Evolutionary conservation across 2,888 invertebrate genomes (phyloP), one percentile per base, ranked within the genome.

Genomic region (Arrhopalites spinosus): DNA sequence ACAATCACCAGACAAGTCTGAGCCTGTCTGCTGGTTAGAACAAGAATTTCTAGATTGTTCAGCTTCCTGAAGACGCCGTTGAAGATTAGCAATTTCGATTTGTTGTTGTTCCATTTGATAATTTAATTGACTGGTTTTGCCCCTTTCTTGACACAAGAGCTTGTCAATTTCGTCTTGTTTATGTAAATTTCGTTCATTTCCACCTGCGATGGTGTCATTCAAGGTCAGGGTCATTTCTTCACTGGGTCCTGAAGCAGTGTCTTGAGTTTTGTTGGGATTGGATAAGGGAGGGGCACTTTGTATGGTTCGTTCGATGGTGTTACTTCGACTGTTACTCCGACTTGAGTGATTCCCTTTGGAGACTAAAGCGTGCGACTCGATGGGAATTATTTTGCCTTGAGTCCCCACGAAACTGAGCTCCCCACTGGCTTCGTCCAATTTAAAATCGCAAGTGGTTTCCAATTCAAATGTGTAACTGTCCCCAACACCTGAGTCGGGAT

Each of bases 401-500:
- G 68, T 47, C 7, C 20, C 17, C 25, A 69, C 50, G n/a, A 69
- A 47, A 15, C 15, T 69, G 1, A 69, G 13, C 15, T 69, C 50
- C 7, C 68, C 68, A 69, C 50, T 69, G 20, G 27, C 27, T 17
- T 27, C 50, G 23, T 59, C 59, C 23, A 69, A 1, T 50, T 47
- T 20, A 27, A 69, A 69, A 27, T 69, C 68, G 27, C 50, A 47
- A 17, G n/a, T 23, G 8, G 68, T 69, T 29, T 69, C 68, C 27
- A 69, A 27, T 17, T 69, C 68, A 20, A 25, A 69, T 20, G 68
- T 69, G 50, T 25, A 69, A n/a, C 13, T 17, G 15, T 50, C 45
- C 2, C 25, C 68, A 36, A 2, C 17, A 2, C 11, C 45, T 20
- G 29, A 8, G 27, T 3, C 17, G 27, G n/a, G 47, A 45, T 13